Percentiles rank a stretch among this genome's conserved stretches.
Evolutionary conservation across 2,888 invertebrate species (phyloP).

Genomic region (Tachina lurida): DNA sequence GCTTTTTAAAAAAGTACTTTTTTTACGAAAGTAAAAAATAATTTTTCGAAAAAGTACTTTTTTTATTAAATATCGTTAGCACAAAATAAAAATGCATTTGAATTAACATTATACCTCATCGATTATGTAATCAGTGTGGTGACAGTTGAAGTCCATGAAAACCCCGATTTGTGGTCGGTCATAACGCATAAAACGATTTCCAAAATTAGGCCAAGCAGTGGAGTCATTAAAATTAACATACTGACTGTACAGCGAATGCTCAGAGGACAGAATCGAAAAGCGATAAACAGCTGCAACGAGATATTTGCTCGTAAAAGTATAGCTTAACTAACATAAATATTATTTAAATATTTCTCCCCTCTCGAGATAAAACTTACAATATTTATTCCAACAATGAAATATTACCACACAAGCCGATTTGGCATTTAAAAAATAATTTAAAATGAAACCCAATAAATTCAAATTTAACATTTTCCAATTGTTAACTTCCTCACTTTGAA

Average conservation of each 20-base stretch:
- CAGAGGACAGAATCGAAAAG: conserved; percentile 63
- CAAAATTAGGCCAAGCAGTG: conserved; percentile 61
- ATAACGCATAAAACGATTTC: conserved; percentile 73
- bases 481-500: neutral
- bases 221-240: conserved; percentile 73
- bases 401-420: conserved; percentile 75
- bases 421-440: conserved; percentile 76
- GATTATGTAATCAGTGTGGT: conserved; percentile 72
- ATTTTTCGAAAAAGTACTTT: no score
- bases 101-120: conserved; percentile 74
- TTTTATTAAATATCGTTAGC: neutral
- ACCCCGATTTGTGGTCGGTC: conserved; percentile 75
- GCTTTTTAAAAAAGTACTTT: no score
- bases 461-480: conserved; percentile 62
- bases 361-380: conserved; percentile 72
- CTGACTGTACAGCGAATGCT: conserved; percentile 72
- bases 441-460: conserved; percentile 75
- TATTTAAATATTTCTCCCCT: neutral
- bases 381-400: conserved; percentile 78
- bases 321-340: neutral
- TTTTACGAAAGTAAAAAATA: no score
- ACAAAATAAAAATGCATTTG: neutral
- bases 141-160: conserved; percentile 78
- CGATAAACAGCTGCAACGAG: conserved; percentile 70
- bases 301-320: neutral